A percentile compares a stretch with the other conserved stretches of the same genome.
Evolutionary conservation across 1,140 invertebrate species (phyloP).

Genomic region (Drosophila arawakana): DNA sequence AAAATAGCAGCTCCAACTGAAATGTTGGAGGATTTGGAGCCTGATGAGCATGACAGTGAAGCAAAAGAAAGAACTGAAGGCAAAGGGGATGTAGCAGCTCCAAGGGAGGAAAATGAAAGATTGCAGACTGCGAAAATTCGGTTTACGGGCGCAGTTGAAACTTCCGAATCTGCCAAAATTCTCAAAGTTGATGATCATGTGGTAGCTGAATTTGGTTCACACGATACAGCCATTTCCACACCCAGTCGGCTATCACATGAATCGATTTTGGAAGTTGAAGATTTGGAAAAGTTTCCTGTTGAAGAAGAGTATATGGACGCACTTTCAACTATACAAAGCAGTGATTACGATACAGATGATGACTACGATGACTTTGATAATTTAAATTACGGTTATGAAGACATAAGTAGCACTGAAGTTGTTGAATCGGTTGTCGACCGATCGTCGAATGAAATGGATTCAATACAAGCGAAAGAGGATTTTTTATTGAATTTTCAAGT

Average conservation of each 20-base stretch:
- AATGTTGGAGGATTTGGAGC: no score
- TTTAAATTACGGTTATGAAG: no score
- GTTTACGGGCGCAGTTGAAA: not conserved
- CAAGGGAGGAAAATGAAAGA: no score
- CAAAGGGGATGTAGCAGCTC: no score
- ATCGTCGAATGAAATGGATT: not conserved
- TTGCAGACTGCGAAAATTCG: no score
- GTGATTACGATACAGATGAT: not conserved
- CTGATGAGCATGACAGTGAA: no score
- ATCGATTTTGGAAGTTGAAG: not conserved
- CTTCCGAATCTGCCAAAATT: not conserved
- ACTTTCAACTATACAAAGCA: no score
- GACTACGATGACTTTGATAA: not conserved
- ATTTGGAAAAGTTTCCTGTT: not conserved
- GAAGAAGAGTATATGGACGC: not conserved
- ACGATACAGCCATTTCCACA: not conserved
- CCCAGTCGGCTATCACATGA: not conserved
- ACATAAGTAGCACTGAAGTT: not conserved
- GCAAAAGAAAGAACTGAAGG: no score
- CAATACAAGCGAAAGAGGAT: slow-evolving; percentile 17
- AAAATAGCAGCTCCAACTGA: no score
- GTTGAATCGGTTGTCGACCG: not conserved
- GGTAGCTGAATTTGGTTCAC: not conserved
- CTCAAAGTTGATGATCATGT: not conserved
- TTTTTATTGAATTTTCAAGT: slow-evolving; percentile 11